Evolutionary conservation across 1,140 invertebrate species (phyloP), one percentile per base, ranked within the genome.

Genomic region (Heliothis virescens): DNA sequence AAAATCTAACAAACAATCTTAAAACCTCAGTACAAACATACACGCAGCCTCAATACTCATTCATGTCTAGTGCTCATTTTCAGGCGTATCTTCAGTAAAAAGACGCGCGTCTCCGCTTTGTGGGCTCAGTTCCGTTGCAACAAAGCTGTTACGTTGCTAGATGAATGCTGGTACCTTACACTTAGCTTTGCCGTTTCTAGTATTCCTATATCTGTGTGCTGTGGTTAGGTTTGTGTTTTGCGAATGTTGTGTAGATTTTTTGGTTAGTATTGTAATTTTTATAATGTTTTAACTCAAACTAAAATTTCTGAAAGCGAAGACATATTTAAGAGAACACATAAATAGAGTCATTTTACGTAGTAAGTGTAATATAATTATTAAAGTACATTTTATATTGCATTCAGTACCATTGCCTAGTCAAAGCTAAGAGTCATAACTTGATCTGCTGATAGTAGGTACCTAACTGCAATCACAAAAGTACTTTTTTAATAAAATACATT

Each of bases 111-210:
- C 72, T 55, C 11, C 7, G 18, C 69, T 74, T 74, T 74, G 72
- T 60, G 72, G 10, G 1, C 53, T 1, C 15, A 34, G 72, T 74
- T 74, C 72, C 72, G 72, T 74, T 50, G 67, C 34, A 57, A 74
- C 72, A 74, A 74, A 74, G 72, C 53, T 57, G 60, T 74, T 74
- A 60, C 53, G 15, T 47, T 53, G 48, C 21, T 18, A 53, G 47
- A 79, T 74, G 79, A 79, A 74, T 79, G 60, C 60, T 16, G 60
- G 75, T 78, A 67, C 62, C 50, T 65, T 62, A 10, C 62, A 67
- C 48, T 67, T 77, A 67, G 26, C 50, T 52, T 65, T 57, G 62
- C 63, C 47, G 3, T 41, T 47, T 16, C 34, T 34, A 11, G 10
- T n/a, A 9, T 65, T 67, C 18, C 7, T 65, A 47, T 65, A 29